Evolutionary conservation across 2,113 vertebrate species (phyloP), one percentile per base, ranked within the genome.

Genomic region (Ailurus styani): DNA sequence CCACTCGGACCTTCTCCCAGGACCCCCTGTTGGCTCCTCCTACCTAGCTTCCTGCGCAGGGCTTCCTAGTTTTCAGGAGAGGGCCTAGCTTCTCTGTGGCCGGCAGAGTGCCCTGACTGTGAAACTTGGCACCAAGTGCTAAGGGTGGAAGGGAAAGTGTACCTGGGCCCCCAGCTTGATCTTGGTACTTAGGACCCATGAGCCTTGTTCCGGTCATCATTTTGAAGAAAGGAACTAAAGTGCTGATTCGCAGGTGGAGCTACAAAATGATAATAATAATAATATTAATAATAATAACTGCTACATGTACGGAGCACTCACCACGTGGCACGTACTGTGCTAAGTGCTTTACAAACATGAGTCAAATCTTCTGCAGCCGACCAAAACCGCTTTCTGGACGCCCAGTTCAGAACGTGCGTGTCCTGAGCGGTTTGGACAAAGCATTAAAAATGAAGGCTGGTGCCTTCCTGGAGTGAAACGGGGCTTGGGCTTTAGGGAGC

Each of bases 261-360:
- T 64, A 95, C 17, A 45, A 85, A 94, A 96, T 91, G n/a, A n/a
- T 94, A 96, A 96, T 96, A 96, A 91, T 97, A 97, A 27, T 64
- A 66, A 40, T 97, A 77, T 34, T 96, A 95, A 90, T 96, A 97
- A 97, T 97, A 98, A 97, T 96, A 87, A 89, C 47, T 40, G 90
- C 70, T 85, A 3, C 54, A 0, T 29, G 34, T 37, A 13, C 20
- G 0, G 29, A 40, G 42, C 42, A 55, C 91, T 54, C 23, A 23
- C 50, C 64, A 25, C 23, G 47, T 50, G 54, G 82, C 87, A 14
- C 25, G 40, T 31, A 60, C 91, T 9, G 6, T 91, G 68, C 83
- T 54, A 27, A 85, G 75, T 86, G 70, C 87, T 93, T 88, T 83
- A 64, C 0, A 21, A 60, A 81, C 66, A 8, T 21, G n/a, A 34